Percentiles rank a stretch among this genome's conserved stretches.
These are phyloP conservation scores for Panthera leo DNA, from an alignment of 2,113 vertebrate genomes.

Conservation along the genomic window DNA sequence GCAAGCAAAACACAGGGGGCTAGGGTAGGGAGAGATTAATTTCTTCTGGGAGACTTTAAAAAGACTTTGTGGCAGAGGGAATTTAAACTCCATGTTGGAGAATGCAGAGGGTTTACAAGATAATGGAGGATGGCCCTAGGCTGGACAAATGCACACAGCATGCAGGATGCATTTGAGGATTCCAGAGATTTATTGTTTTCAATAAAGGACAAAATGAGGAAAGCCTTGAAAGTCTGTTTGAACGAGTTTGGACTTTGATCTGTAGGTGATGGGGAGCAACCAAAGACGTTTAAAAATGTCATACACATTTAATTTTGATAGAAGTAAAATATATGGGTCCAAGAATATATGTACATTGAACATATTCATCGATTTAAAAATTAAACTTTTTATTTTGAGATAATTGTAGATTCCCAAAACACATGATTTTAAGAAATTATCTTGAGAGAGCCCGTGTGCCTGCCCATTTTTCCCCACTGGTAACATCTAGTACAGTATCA, in stretches of 20 bases:
- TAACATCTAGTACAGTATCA: background rate
- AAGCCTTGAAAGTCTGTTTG: background rate
- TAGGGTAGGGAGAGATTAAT: background rate
- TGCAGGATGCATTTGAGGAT: background rate
- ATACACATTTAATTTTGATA: background rate
- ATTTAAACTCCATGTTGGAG: background rate
- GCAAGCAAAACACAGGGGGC: background rate
- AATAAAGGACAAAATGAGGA: background rate
- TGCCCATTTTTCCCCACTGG: background rate
- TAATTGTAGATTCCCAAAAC: background rate
- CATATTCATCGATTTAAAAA: background rate
- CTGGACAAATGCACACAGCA: background rate
- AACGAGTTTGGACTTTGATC: background rate
- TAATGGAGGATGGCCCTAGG: background rate
- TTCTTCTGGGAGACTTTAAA: background rate
- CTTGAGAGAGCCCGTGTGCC: background rate
- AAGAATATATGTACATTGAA: background rate
- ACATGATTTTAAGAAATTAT: background rate
- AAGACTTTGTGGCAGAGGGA: background rate
- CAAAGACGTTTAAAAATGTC: background rate
- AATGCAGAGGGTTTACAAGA: background rate
- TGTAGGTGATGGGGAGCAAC: background rate
- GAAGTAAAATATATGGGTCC: conserved; percentile 17
- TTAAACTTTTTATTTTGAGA: conserved; percentile 1
- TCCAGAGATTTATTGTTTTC: background rate